Base-by-base conservation (phyloP, 2,797 vertebrate genomes). In the Ficedula albicollis region DNA sequence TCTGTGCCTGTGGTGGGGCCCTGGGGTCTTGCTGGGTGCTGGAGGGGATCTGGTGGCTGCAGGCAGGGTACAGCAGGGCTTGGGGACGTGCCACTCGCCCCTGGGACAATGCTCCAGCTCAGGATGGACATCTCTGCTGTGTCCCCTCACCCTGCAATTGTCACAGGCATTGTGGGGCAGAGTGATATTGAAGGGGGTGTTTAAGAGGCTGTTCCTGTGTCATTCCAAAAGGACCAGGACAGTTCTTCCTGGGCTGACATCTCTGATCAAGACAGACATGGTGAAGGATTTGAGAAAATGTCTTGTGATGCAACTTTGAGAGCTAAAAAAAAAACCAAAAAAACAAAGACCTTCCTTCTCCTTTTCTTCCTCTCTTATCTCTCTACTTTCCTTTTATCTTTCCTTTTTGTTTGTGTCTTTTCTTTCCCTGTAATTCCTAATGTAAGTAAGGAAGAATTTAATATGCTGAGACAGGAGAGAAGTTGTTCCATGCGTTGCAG, bases 381-480 rank as follows among this genome's bases (percentile, higher is more conserved):
- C 64, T 38, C 64, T 38, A 16, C 64, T 93, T 95, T 80, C 10
- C 64, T 77, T 83, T 93, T 78, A 55, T 96, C 72, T 87, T n/a
- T 78, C 54, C 43, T 44, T 83, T 59, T 54, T 84, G 43, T 80
- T 64, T 59, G 51, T 70, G 59, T 38, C 43, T 92, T 49, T 73
- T 87, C 51, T 94, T 97, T 82, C 90, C 59, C 81, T 90, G 51
- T 38, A 88, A 84, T 82, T 95, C 63, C 36, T 60, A 46, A 26
- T 69, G 58, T 94, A 95, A 94, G 72, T 78, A 95, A 97, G 81
- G 72, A 91, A 97, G 89, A 74, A 62, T 96, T 96, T 97, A 95
- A 97, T 97, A 91, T 52, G 84, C 93, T 76, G 90, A 96, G 97
- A 97, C 94, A 95, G 93, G 93, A 95, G 89, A 95, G 96, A 76